A percentile compares a stretch with the other conserved stretches of the same genome.
Evolutionary conservation across 2,113 vertebrate genomes (phyloP).

Genomic region (Cromileptes altivelis): DNA sequence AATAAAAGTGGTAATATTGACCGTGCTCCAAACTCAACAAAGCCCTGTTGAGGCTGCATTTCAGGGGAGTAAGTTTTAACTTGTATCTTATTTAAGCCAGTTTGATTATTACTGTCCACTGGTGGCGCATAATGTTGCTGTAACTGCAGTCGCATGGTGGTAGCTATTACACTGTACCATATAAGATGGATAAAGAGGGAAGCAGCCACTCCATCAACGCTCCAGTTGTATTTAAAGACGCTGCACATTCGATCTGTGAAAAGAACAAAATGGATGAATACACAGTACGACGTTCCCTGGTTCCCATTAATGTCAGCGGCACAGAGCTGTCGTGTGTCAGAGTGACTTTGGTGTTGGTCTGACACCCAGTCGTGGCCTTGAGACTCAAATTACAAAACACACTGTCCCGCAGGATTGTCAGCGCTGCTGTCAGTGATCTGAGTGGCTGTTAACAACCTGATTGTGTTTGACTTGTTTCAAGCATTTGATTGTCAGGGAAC

Average conservation of each 20-base stretch:
- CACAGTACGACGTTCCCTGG: constrained; percentile 35
- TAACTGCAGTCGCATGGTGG: background rate
- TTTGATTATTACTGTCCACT: background rate
- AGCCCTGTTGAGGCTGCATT: background rate
- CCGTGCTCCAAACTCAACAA: background rate
- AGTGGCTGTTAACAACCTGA: constrained; percentile 49
- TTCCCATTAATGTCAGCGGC: constrained; percentile 48
- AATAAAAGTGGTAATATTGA: background rate
- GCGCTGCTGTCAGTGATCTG: constrained; percentile 49
- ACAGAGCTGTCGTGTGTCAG: constrained; percentile 48
- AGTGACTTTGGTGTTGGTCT: constrained; percentile 54
- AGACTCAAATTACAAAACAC: constrained; percentile 52
- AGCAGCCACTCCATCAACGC: background rate
- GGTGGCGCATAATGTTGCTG: background rate
- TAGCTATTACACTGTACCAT: background rate
- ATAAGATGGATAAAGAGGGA: background rate
- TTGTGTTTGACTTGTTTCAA: constrained; percentile 67
- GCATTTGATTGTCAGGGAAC: constrained; percentile 54
- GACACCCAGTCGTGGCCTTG: constrained; percentile 42
- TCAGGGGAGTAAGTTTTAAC: background rate
- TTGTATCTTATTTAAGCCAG: background rate
- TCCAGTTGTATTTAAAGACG: background rate
- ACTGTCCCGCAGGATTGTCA: constrained; percentile 31
- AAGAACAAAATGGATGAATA: constrained; percentile 54
- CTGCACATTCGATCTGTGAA: background rate